Percentiles rank a stretch among this genome's conserved stretches.
phyloP scores from a whole-genome alignment of 2,888 invertebrate species.

The Lacanobia oleracea region DNA sequence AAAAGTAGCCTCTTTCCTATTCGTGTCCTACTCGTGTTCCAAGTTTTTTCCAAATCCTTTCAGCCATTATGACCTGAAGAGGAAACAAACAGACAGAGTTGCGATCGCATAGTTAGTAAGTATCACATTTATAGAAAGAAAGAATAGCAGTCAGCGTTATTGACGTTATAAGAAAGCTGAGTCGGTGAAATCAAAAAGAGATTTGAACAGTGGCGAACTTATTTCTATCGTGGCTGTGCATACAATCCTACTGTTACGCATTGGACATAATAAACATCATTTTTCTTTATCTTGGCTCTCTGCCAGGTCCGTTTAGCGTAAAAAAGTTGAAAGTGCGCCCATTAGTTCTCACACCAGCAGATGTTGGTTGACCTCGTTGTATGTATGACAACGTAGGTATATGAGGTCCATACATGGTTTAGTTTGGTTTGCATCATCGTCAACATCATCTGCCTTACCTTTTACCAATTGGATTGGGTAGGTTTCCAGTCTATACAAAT shows the following conservation, averaged over 20 bases:
- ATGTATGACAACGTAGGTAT: constrained; percentile 20
- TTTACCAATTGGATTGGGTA: too few relatives aligned
- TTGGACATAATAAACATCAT: constrained; percentile 36
- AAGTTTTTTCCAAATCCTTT: too few relatives aligned
- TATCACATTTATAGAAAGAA: too few relatives aligned
- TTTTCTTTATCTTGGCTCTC: constrained; percentile 41
- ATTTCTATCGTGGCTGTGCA: background rate
- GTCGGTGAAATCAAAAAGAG: background rate
- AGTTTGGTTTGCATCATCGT: background rate
- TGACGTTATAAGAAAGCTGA: too few relatives aligned
- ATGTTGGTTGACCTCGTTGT: constrained; percentile 45
- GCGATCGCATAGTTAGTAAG: too few relatives aligned
- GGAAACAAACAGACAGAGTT: too few relatives aligned
- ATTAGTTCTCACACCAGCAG: constrained; percentile 43
- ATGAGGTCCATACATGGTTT: background rate
- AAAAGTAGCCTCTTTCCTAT: too few relatives aligned
- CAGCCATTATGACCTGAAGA: too few relatives aligned
- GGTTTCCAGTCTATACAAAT: too few relatives aligned
- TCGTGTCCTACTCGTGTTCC: too few relatives aligned
- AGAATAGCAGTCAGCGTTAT: too few relatives aligned
- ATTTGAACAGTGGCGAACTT: background rate
- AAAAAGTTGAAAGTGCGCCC: constrained; percentile 50
- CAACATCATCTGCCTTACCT: too few relatives aligned
- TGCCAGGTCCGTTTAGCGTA: constrained; percentile 46
- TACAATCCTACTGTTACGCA: constrained; percentile 7